A percentile compares a stretch with the other conserved stretches of the same genome.
Conservation (phyloP, 1,140 invertebrate species). For the Drosophila fuyamai region DNA sequence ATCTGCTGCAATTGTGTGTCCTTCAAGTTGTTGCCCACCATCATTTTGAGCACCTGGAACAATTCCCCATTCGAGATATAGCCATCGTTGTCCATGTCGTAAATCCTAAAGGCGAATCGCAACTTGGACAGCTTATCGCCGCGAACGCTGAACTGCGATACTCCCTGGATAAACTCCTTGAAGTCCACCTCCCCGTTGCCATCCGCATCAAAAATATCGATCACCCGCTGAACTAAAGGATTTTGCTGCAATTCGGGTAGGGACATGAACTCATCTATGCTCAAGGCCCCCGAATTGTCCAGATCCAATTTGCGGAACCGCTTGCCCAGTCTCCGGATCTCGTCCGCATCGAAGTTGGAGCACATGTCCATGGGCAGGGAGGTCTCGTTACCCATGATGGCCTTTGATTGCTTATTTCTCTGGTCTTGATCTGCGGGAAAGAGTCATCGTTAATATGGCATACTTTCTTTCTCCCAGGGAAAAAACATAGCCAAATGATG, state of each 20-base stretch:
- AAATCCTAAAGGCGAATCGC: constrained; percentile 99
- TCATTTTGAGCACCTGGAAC: constrained; percentile 99
- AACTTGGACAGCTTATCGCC: constrained; percentile 99
- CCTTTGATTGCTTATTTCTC: not conserved
- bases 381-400: constrained; percentile 94
- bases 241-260: constrained; percentile 99
- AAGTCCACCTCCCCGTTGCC: constrained; percentile 96
- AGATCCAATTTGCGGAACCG: constrained; percentile 98
- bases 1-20: constrained; percentile 98
- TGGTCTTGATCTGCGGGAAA: not conserved
- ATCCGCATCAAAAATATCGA: constrained; percentile 99
- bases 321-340: constrained; percentile 98
- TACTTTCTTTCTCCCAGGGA: not conserved
- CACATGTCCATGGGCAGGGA: constrained; percentile 99
- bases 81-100: constrained; percentile 99
- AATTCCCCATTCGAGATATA: constrained; percentile 99
- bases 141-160: constrained; percentile 99
- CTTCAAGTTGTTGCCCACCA: constrained; percentile 98
- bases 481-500: not conserved
- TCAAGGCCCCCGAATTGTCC: constrained; percentile 98
- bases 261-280: constrained; percentile 99
- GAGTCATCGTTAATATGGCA: not conserved
- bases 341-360: constrained; percentile 99
- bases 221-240: constrained; percentile 98
- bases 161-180: constrained; percentile 99